Conservation (phyloP, 2,113 vertebrate genomes). For the Coturnix japonica region DNA sequence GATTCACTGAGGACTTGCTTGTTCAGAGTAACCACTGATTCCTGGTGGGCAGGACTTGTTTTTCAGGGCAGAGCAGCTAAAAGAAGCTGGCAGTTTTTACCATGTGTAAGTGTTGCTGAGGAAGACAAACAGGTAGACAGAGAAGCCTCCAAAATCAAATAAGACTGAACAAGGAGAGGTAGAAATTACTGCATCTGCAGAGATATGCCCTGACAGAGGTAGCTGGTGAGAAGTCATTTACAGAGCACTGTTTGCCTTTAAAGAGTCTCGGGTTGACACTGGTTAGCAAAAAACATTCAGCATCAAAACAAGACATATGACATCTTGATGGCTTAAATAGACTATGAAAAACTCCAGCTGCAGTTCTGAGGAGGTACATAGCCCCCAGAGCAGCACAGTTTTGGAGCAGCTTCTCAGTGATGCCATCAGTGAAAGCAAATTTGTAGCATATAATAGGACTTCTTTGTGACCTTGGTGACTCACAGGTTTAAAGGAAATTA, state of each 20-base stretch:
- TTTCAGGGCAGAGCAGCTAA: neutral
- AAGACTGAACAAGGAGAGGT: neutral
- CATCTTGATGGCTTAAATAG: neutral
- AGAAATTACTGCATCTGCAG: neutral
- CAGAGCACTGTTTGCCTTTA: neutral
- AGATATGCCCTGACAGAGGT: neutral
- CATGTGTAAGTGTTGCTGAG: neutral
- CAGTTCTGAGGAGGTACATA: neutral
- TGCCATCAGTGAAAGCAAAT: neutral
- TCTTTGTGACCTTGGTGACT: neutral
- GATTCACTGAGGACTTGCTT: neutral
- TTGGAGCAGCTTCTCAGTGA: neutral
- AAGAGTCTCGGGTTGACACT: neutral
- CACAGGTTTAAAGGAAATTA: accelerated
- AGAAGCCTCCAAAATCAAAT: neutral
- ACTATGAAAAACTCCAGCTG: neutral
- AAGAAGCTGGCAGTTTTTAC: neutral
- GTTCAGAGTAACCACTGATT: accelerated
- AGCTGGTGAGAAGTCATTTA: neutral
- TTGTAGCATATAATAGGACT: accelerated
- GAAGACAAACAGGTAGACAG: neutral
- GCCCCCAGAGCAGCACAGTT: neutral
- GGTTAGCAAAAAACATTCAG: neutral
- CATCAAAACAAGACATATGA: neutral
- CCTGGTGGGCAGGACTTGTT: neutral